phyloP scores from a whole-genome alignment of 92 coral and sea anemone genomes.

The Micromussa lordhowensis region DNA sequence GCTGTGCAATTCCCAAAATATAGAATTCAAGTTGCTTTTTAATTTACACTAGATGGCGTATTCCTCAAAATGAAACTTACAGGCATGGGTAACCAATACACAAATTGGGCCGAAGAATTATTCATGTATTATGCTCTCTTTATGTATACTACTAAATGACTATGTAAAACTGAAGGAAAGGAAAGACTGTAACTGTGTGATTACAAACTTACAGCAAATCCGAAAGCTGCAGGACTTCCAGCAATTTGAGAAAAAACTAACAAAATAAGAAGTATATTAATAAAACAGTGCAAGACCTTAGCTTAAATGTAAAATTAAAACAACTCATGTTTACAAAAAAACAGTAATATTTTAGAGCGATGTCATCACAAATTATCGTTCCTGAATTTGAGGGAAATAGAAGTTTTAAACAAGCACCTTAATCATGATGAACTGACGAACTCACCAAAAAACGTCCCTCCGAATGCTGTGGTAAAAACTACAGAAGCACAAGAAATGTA shows the following conservation, averaged over 20 bases:
- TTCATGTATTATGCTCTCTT: neutral
- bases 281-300: neutral
- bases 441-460: conserved; percentile 40
- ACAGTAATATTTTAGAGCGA: neutral
- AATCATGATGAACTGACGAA: neutral
- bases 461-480: conserved; percentile 35
- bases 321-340: neutral
- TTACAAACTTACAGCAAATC: conserved; percentile 64
- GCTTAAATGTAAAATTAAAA: neutral
- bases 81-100: neutral
- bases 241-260: conserved; percentile 56
- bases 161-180: neutral
- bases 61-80: neutral
- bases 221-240: conserved; percentile 70
- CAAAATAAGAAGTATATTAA: neutral
- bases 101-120: neutral
- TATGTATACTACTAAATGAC: neutral
- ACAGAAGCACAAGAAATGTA: conserved; percentile 18
- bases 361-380: no score
- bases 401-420: neutral
- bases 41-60: neutral
- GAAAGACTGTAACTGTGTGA: neutral
- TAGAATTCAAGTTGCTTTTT: neutral
- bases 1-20: neutral
- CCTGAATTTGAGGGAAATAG: neutral